phyloP scores from a whole-genome alignment of 2,113 vertebrate genomes.

The Riparia riparia region DNA sequence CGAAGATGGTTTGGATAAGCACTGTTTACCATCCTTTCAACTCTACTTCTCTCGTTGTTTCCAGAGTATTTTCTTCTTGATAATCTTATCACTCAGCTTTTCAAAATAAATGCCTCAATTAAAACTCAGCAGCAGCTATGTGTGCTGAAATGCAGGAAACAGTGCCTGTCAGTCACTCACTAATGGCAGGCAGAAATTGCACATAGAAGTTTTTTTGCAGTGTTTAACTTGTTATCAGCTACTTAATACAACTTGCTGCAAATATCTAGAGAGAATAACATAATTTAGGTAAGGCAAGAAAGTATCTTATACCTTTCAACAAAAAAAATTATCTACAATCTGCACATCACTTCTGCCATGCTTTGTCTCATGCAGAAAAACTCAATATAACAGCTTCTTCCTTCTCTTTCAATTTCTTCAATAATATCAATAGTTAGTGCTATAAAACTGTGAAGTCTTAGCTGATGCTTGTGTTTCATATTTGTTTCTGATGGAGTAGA shows the following conservation, averaged over 20 bases:
- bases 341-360: neutral
- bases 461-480: neutral
- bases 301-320: neutral
- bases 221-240: neutral
- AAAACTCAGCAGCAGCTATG: neutral
- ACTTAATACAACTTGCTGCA: neutral
- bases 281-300: neutral
- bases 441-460: neutral
- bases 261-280: neutral
- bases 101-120: neutral
- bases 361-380: neutral
- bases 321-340: neutral
- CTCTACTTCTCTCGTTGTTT: neutral
- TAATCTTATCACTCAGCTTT: neutral
- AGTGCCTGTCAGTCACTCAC: neutral
- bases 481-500: neutral
- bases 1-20: neutral
- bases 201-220: neutral
- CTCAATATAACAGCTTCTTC: neutral
- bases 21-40: neutral
- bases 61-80: neutral
- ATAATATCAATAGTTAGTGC: neutral
- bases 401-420: neutral
- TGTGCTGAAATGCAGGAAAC: neutral
- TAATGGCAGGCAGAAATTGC: neutral